Percentiles rank a stretch among this genome's conserved stretches.
phyloP scores from a whole-genome alignment of 2,888 invertebrate genomes.

The Ochlodes sylvanus region DNA sequence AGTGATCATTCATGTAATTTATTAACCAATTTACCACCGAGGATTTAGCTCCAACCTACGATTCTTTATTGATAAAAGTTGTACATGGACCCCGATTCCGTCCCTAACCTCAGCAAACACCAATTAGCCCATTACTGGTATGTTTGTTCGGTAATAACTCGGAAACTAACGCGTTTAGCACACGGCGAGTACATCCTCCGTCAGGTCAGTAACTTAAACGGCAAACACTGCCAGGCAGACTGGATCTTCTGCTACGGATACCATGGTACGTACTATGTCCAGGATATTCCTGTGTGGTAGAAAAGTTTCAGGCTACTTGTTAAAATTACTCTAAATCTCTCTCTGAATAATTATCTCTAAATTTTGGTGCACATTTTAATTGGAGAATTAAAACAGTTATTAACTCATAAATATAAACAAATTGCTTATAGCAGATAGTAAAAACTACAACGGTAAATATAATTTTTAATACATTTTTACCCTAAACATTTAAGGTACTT shows the following conservation, averaged over 20 bases:
- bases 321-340: not conserved
- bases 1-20: no score
- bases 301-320: not conserved
- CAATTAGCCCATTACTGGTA: conserved; percentile 58
- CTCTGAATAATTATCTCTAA: no score
- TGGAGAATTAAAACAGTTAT: no score
- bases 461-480: no score
- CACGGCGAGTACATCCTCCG: conserved; percentile 54
- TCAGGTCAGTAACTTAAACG: conserved; percentile 70
- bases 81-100: conserved; percentile 36
- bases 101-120: conserved; percentile 60
- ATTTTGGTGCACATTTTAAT: no score
- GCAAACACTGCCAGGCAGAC: conserved; percentile 60
- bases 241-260: conserved; percentile 54
- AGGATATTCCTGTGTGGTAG: not conserved
- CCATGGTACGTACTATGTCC: conserved; percentile 38
- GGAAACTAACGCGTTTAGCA: conserved; percentile 61
- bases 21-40: no score
- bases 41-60: not conserved
- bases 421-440: no score
- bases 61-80: not conserved
- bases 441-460: no score
- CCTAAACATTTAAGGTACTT: no score
- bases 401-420: no score
- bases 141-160: conserved; percentile 68